Percentiles rank a stretch among this genome's conserved stretches.
phyloP scores from a whole-genome alignment of 2,797 vertebrate species.

The Darevskia nairensis region DNA sequence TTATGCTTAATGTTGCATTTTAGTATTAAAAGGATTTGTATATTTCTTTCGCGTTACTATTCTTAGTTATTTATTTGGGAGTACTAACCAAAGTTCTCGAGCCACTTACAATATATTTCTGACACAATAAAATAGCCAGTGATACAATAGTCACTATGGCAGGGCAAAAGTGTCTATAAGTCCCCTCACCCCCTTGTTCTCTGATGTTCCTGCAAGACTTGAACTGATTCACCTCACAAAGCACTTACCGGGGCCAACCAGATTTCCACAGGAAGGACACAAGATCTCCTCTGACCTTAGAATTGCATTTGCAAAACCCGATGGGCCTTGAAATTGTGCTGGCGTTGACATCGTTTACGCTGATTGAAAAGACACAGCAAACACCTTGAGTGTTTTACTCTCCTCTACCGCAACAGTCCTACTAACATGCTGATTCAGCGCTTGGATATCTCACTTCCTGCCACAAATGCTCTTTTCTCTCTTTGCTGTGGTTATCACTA shows the following conservation, averaged over 20 bases:
- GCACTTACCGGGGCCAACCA: no score
- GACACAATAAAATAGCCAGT: no score
- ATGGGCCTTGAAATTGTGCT: conserved; percentile 1
- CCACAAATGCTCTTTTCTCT: neutral
- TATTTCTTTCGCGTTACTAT: neutral
- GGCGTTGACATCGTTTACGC: neutral
- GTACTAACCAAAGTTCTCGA: no score
- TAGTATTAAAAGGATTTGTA: no score
- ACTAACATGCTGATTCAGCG: neutral
- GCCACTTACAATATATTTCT: neutral
- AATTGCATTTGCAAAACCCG: conserved; percentile 2
- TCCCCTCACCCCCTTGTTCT: no score
- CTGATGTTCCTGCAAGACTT: neutral
- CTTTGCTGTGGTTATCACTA: neutral
- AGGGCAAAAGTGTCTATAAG: no score
- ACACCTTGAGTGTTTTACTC: neutral
- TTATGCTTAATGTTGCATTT: no score
- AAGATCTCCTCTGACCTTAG: neutral
- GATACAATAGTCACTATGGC: no score
- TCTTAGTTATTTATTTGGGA: neutral
- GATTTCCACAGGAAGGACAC: no score
- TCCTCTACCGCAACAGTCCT: neutral
- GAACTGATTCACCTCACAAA: neutral
- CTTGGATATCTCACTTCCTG: neutral
- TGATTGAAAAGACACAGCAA: conserved; percentile 2